Base-by-base conservation (phyloP, 2,113 vertebrate species). In the Orientallactaga bullata region DNA sequence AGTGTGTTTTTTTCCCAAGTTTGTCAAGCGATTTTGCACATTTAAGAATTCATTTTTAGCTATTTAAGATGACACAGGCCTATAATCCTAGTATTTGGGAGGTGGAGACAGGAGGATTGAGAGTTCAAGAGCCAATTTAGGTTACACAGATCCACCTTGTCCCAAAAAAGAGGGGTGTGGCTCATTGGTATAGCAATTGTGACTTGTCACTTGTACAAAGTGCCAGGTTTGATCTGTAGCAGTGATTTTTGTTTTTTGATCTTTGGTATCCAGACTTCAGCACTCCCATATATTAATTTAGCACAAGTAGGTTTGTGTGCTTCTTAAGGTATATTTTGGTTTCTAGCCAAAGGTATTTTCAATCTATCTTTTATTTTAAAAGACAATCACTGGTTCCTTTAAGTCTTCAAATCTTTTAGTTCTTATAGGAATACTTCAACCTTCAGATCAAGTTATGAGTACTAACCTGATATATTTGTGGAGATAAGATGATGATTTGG, bases 291-390 rank as follows among this genome's bases (percentile, higher is more conserved):
- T 32, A 47, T 0, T 72, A 7, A 15, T 84, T 89, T 93, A 79
- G 12, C 24, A 74, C 63, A 69, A 80, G 83, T 86, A 42, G 3
- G 80, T 71, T 8, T 95, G 20, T 3, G 11, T 47, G 16, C 10
- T 77, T 85, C 63, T 85, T 82, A 23, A 77, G 17, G 77, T 71
- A 73, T 20, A 73, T 82, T 77, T 80, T 82, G 26, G 17, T 92
- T 73, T 58, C n/a, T 81, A 10, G 42, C 8, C 8, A 55, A 87
- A 83, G 16, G 11, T 74, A 63, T 58, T 76, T 55, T 61, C 28
- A 88, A 69, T 24, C 23, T 71, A 58, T 69, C 2, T 30, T 55
- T 95, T 93, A 32, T 37, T 93, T 88, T 72, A 23, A 93, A 86
- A 24, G n/a, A 93, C 11, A 55, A 71, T 16, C 66, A 82, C 26